Evolutionary conservation across 1,140 invertebrate species (phyloP), one percentile per base, ranked within the genome.

Genomic region (Drosophila lowei): DNA sequence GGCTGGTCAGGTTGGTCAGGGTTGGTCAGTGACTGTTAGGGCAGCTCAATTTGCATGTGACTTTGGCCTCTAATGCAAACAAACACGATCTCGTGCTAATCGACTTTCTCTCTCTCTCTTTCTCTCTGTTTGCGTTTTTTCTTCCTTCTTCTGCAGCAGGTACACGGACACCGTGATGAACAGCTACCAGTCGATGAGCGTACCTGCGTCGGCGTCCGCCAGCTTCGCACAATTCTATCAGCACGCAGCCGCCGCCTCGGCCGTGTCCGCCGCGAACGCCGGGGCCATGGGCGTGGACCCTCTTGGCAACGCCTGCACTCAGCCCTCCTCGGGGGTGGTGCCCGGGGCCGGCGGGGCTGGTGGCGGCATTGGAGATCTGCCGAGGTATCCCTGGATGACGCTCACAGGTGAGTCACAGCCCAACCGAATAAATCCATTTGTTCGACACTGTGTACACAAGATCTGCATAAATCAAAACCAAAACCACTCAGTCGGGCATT

Each of bases 341-440:
- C 90, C 91, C 6, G 81, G 81, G 11, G 88, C 94, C 88, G 92
- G 92, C 66, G 84, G 92, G 21, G 92, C 95, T 77, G 93, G 95
- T 83, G 93, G 95, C 93, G 94, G 96, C 83, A 92, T 94, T 54
- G 95, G 96, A 77, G 96, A 96, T 30, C 96, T 98, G 89, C 97
- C 97, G 13, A 94, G 97, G 89, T 98, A 98, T 92, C 97, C 97
- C n/a, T 98, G 97, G 97, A 98, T 98, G 97, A 97, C 97, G 78
- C 97, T 98, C 92, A 97, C 97, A 93, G 97, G 97, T 98, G 94
- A 90, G 79, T 78, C 58, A 47, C 28, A 6, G 28, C 28, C 30
- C 30, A 9, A 2, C 8, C 28, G 18, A 18, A 8, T 7, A n/a
- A 56, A 2, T 59, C 16, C 6, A 30, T 46, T 38, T 42, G 34